phyloP scores from a whole-genome alignment of 2,888 invertebrate species.

The Rhopalosiphum nymphaeae region DNA sequence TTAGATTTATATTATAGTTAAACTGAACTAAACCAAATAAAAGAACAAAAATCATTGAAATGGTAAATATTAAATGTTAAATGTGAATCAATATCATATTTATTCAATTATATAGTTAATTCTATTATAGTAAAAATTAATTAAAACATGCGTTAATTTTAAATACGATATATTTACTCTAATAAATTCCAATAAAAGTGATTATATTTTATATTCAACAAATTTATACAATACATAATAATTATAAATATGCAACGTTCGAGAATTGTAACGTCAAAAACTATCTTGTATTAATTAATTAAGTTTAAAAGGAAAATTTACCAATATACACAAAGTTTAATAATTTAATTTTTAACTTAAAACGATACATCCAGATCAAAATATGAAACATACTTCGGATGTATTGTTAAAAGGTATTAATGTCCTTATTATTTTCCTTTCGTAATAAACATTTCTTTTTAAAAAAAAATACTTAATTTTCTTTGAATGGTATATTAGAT shows the following conservation, averaged over 20 bases:
- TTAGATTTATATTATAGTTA: background rate
- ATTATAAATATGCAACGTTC: background rate
- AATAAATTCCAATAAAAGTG: background rate
- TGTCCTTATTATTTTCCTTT: too few species aligned
- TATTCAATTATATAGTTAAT: background rate
- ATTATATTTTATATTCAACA: background rate
- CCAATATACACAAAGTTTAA: background rate
- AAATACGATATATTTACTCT: background rate
- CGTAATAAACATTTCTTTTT: too few species aligned
- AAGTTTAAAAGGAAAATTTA: background rate
- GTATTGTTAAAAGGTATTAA: too few species aligned
- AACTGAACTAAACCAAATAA: background rate
- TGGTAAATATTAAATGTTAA: background rate
- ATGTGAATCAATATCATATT: background rate
- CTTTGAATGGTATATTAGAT: too few species aligned
- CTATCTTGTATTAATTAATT: background rate
- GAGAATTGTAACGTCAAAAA: background rate
- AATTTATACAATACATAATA: background rate
- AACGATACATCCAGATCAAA: background rate
- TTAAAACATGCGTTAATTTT: background rate
- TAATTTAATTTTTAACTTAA: constrained; percentile 18
- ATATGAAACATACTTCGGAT: too few species aligned
- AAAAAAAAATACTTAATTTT: too few species aligned
- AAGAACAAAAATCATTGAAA: background rate
- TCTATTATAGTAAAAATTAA: background rate